Evolutionary conservation across 2,888 invertebrate genomes (phyloP).

Genomic region (Criorhina ranunculi): DNA sequence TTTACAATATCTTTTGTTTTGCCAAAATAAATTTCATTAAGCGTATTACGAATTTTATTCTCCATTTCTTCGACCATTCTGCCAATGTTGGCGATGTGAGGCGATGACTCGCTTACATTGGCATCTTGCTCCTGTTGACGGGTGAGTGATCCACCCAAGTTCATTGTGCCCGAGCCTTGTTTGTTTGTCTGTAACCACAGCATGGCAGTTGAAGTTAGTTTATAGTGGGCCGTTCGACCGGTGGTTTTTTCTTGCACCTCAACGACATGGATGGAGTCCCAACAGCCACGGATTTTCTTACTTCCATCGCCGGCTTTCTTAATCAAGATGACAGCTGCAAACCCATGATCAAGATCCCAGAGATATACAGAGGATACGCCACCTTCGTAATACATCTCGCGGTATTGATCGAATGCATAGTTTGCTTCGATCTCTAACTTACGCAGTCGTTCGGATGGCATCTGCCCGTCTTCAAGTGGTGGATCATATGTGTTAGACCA

Average conservation of each 20-base stretch:
- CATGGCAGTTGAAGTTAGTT: slow-evolving; percentile 99
- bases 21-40: slow-evolving; percentile 99
- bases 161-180: slow-evolving; percentile 98
- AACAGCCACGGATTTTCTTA: slow-evolving; percentile 99
- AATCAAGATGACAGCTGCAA: slow-evolving; percentile 98
- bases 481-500: slow-evolving; percentile 99
- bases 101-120: slow-evolving; percentile 95
- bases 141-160: slow-evolving; percentile 98
- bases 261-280: slow-evolving; percentile 99
- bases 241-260: slow-evolving; percentile 98
- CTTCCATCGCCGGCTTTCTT: slow-evolving; percentile 99
- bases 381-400: slow-evolving; percentile 99
- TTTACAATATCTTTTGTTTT: slow-evolving; percentile 99
- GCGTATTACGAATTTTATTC: slow-evolving; percentile 98
- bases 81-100: slow-evolving; percentile 99
- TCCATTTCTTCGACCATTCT: slow-evolving; percentile 99
- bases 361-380: slow-evolving; percentile 99
- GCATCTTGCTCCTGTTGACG: slow-evolving; percentile 98
- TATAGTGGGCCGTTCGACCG: slow-evolving; percentile 97
- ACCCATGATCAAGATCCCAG: slow-evolving; percentile 99
- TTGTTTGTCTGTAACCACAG: slow-evolving; percentile 99
- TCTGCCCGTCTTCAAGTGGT: slow-evolving; percentile 98
- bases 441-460: slow-evolving; percentile 98
- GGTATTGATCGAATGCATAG: slow-evolving; percentile 98
- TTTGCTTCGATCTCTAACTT: slow-evolving; percentile 99